Conservation (phyloP, 2,888 invertebrate species). For the Dexiosoma caninum region DNA sequence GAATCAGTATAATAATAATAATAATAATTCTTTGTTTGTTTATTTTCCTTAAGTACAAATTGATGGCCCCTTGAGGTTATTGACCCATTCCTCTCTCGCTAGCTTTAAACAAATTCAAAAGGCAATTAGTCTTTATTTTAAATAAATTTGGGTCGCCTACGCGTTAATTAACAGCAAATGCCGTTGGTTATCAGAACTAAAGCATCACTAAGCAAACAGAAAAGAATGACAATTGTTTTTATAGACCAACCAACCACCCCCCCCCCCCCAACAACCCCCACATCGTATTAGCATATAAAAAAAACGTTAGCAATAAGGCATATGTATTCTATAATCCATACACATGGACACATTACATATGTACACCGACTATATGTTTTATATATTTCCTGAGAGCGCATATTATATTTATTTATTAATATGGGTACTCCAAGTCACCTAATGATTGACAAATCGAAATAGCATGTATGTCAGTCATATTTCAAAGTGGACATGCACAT, state of each 20-base stretch:
- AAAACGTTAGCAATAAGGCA: background rate
- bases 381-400: background rate
- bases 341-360: background rate
- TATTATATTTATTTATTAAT: background rate
- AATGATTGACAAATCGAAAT: slow-evolving; percentile 72
- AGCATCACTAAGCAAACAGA: slow-evolving; percentile 56
- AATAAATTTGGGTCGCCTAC: slow-evolving; percentile 59
- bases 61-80: slow-evolving; percentile 53
- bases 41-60: slow-evolving; percentile 53
- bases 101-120: slow-evolving; percentile 4
- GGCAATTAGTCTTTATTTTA: slow-evolving; percentile 47
- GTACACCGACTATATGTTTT: background rate
- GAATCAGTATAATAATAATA: slow-evolving; percentile 24
- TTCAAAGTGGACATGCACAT: slow-evolving; percentile 37
- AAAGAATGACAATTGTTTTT: slow-evolving; percentile 38
- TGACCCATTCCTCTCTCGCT: slow-evolving; percentile 28
- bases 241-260: slow-evolving; percentile 4
- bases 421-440: slow-evolving; percentile 1
- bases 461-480: slow-evolving; percentile 72
- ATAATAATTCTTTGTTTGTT: slow-evolving; percentile 42
- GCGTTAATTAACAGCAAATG: slow-evolving; percentile 62
- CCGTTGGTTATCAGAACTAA: slow-evolving; percentile 55
- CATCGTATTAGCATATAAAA: background rate
- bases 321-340: background rate
- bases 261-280: background rate